A percentile compares a stretch with the other conserved stretches of the same genome.
phyloP scores from a whole-genome alignment of 2,797 vertebrate genomes.

The Masticophis lateralis region DNA sequence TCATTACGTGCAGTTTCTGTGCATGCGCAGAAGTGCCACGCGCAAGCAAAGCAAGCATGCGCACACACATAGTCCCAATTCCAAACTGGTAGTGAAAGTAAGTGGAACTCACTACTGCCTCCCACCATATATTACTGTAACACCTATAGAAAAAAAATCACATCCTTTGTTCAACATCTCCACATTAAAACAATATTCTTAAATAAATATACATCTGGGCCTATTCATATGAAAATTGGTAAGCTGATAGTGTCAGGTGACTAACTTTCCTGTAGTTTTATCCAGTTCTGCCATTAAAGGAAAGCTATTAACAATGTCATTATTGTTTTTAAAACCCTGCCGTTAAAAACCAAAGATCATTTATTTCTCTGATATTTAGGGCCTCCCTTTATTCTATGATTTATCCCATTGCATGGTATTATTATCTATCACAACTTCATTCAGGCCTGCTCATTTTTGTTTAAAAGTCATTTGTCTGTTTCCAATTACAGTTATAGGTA shows the following conservation, averaged over 20 bases:
- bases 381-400: neutral
- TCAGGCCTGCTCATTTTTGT: neutral
- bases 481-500: neutral
- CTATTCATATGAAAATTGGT: neutral
- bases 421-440: neutral
- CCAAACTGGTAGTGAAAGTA: no score
- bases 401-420: neutral
- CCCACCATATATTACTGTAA: no score
- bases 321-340: neutral
- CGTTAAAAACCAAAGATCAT: neutral
- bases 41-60: no score
- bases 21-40: no score
- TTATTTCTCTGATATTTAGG: neutral
- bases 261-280: neutral
- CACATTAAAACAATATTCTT: neutral
- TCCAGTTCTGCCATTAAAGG: neutral
- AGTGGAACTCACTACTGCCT: no score
- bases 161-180: neutral
- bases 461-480: neutral
- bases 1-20: no score
- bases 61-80: no score
- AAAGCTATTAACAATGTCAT: neutral
- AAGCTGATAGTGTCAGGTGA: neutral
- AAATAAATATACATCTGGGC: neutral
- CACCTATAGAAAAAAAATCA: neutral